These are phyloP conservation scores for Pogonomyrmex californicus DNA, from an alignment of 1,140 invertebrate genomes.

Conservation along the genomic window DNA sequence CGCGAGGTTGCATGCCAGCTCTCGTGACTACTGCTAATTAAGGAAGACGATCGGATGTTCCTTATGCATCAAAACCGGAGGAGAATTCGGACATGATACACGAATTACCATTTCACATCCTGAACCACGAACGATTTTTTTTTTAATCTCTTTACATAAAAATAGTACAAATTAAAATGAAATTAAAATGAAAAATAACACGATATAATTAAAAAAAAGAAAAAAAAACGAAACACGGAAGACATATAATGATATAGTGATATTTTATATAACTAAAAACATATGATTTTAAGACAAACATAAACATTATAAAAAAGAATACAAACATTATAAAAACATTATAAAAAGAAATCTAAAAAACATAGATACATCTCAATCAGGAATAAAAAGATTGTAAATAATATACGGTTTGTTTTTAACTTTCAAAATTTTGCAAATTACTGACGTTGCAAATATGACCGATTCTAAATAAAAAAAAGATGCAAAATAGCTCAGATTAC, in stretches of 20 bases:
- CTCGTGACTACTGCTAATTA: slow-evolving; percentile 50
- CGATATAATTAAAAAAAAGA: not conserved
- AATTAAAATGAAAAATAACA: not conserved
- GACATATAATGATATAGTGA: too few relatives aligned
- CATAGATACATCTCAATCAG: not conserved
- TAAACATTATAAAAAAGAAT: too few relatives aligned
- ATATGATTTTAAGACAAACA: not conserved
- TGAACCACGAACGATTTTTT: not conserved
- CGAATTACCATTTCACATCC: not conserved
- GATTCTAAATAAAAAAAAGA: not conserved
- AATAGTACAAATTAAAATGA: not conserved
- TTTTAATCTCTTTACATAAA: not conserved
- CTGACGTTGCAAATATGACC: not conserved
- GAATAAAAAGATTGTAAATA: not conserved
- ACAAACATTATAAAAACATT: too few relatives aligned
- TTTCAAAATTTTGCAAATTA: not conserved
- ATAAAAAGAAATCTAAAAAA: not conserved
- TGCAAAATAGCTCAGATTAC: too few relatives aligned
- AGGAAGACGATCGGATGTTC: slow-evolving; percentile 3
- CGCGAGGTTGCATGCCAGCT: slow-evolving; percentile 24
- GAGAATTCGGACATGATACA: not conserved
- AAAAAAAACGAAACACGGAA: not conserved
- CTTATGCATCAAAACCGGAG: not conserved
- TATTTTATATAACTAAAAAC: not conserved
- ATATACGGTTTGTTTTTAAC: not conserved